phyloP scores from a whole-genome alignment of 35 echinoderm and acorn worm genomes.

The Nesometra sesokonis region DNA sequence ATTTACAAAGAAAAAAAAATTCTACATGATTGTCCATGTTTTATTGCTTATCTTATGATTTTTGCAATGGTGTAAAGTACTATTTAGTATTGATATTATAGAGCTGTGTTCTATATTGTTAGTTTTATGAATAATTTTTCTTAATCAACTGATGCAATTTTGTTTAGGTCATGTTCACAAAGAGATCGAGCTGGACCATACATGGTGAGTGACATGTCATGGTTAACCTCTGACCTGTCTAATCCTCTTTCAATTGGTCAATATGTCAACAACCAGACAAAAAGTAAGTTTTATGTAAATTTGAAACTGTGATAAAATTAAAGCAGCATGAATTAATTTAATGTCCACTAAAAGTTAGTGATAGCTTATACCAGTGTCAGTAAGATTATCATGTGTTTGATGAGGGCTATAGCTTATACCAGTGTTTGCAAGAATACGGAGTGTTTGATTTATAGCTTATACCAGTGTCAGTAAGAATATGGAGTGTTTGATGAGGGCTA shows the following conservation, averaged over 20 bases:
- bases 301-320: neutral
- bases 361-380: neutral
- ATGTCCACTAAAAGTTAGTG: neutral
- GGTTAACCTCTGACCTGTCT: conserved; percentile 39
- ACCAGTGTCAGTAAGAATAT: too few relatives aligned
- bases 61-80: too few relatives aligned
- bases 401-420: too few relatives aligned
- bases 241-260: conserved; percentile 85
- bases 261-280: conserved; percentile 85
- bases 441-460: too few relatives aligned
- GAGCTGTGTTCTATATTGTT: neutral
- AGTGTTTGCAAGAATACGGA: too few relatives aligned
- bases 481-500: too few relatives aligned
- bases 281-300: conserved; percentile 24
- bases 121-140: too few relatives aligned
- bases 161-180: conserved; percentile 53
- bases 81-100: neutral
- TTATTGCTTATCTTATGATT: too few relatives aligned
- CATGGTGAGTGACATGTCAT: conserved; percentile 42
- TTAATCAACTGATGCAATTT: neutral
- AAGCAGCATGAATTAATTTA: neutral
- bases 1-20: too few relatives aligned
- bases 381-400: neutral
- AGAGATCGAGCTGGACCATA: conserved; percentile 67
- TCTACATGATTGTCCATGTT: too few relatives aligned